Evolutionary conservation across 2,797 vertebrate species (phyloP), one percentile per base, ranked within the genome.

Genomic region (Mastacembelus armatus): DNA sequence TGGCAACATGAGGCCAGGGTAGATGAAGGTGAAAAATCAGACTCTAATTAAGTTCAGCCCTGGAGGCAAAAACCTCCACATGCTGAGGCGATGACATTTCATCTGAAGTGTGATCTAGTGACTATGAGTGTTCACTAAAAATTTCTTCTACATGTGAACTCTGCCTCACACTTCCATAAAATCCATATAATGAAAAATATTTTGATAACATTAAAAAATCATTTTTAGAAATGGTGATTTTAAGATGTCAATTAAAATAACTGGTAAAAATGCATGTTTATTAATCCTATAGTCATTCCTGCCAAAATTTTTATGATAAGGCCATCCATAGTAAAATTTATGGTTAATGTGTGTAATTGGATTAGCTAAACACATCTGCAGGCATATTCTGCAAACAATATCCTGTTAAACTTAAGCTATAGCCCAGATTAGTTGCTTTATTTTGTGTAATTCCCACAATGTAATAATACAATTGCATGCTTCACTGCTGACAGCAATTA

Each of bases 1-100:
- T 29, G 54, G 35, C 9, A 52, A 67, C 48, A 70, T 21, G 38
- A 68, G 71, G 77, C 82, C 78, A 86, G 72, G 74, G 60, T 80
- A 78, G 61, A 69, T 36, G 66, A 79, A 88, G 66, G 63, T 67
- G 82, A 84, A 85, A 72, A n/a, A 61, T 35, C 55, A 64, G 61
- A 55, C 30, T 74, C 49, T 79, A 78, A 90, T 82, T 84, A 85
- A 74, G 27, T 49, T 43, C n/a, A 65, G 36, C 24, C 73, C 74
- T 52, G 18, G 47, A 57, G 73, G 74, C 27, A 29, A 51, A 76
- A 63, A 19, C 22, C 68, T 69, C 38, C 1, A 11, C 80, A 71
- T 77, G 83, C 80, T 76, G 81, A 48, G 77, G 48, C 18, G 77
- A 74, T 84, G 80, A 81, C 80, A 80, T 77, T 16, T 54, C 71